phyloP scores from a whole-genome alignment of 2,888 invertebrate species.

The Salpingus planirostris region DNA sequence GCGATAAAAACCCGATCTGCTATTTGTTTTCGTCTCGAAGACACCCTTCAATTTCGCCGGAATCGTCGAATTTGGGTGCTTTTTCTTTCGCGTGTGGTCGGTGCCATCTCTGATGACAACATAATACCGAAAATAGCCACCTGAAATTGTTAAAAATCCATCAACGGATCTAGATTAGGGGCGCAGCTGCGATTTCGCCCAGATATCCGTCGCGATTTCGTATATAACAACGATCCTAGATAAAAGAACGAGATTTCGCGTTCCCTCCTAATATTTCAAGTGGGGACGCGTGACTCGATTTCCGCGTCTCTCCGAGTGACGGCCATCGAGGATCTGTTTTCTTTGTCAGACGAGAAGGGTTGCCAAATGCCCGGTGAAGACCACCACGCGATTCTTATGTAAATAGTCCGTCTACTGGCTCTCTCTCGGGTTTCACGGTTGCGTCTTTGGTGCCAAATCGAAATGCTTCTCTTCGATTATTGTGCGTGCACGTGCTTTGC shows the following conservation, averaged over 20 bases:
- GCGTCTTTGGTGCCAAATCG: no score
- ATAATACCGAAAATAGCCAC: constrained; percentile 1
- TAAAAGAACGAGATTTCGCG: constrained; percentile 1
- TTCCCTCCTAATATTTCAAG: no score
- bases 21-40: no score
- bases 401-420: constrained; percentile 1
- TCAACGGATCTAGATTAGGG: constrained; percentile 7
- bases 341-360: constrained; percentile 29
- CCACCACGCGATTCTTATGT: constrained; percentile 3
- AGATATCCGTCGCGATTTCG: not conserved
- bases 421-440: not conserved
- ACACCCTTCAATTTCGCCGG: no score
- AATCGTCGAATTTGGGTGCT: no score
- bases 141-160: constrained; percentile 13
- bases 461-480: no score
- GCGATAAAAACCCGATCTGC: no score
- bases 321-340: constrained; percentile 17
- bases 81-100: no score
- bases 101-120: no score
- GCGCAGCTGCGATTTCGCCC: constrained; percentile 7
- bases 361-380: constrained; percentile 20
- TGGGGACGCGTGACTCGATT: constrained; percentile 10
- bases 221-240: not conserved
- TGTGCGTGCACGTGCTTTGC: no score
- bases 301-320: no score